phyloP scores from a whole-genome alignment of 2,888 invertebrate genomes.

The Cybosia mesomella region DNA sequence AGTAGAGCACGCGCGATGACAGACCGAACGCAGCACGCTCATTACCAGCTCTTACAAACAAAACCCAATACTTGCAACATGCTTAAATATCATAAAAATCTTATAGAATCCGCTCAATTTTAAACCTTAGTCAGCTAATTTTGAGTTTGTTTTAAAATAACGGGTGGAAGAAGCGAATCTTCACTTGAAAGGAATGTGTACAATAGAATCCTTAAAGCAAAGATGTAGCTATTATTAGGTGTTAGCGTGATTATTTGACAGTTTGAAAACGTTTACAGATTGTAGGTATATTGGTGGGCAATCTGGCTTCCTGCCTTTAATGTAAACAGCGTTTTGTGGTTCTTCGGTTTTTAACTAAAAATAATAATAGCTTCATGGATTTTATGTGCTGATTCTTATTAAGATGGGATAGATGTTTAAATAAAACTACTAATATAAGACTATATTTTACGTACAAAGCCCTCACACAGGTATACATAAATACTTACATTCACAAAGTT shows the following conservation, averaged over 20 bases:
- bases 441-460: conserved; percentile 14
- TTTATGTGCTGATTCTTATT: conserved; percentile 68
- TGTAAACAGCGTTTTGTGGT: conserved; percentile 80
- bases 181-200: conserved; percentile 65
- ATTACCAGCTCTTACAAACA: conserved; percentile 78
- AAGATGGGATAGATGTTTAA: conserved; percentile 52
- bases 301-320: conserved; percentile 84
- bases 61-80: conserved; percentile 64
- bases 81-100: conserved; percentile 76
- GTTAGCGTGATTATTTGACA: conserved; percentile 86
- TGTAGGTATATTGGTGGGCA: conserved; percentile 77
- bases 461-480: conserved; percentile 3
- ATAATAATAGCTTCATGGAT: conserved; percentile 67
- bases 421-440: conserved; percentile 41
- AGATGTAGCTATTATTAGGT: conserved; percentile 84
- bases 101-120: conserved; percentile 45
- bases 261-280: conserved; percentile 86
- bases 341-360: conserved; percentile 64
- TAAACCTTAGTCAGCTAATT: conserved; percentile 48
- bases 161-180: conserved; percentile 53
- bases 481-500: background rate
- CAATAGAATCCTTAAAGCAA: conserved; percentile 80
- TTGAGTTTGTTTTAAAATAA: conserved; percentile 41
- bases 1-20: conserved; percentile 73
- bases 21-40: conserved; percentile 77